Evolutionary conservation across 2,888 invertebrate species (phyloP).

Genomic region (Pharmacophagus antenor): DNA sequence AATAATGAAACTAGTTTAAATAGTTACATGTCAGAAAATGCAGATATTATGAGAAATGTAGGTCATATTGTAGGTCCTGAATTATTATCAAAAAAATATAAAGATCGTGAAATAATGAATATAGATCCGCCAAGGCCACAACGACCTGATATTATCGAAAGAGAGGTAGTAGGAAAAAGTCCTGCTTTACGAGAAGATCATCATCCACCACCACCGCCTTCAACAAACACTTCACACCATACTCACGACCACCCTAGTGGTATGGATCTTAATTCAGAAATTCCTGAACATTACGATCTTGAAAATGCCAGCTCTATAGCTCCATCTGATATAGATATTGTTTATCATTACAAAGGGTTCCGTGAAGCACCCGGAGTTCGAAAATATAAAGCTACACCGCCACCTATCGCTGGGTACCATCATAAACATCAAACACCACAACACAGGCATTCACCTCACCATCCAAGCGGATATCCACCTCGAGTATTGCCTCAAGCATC

Average conservation of each 20-base stretch:
- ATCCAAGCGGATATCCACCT: conserved; percentile 87
- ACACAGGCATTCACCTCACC: conserved; percentile 89
- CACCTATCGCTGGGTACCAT: conserved; percentile 87
- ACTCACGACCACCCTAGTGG: conserved; percentile 86
- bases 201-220: conserved; percentile 89
- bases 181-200: conserved; percentile 89
- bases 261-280: conserved; percentile 88
- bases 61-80: conserved; percentile 92
- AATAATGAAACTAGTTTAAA: conserved; percentile 85
- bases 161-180: conserved; percentile 92
- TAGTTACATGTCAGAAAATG: conserved; percentile 86
- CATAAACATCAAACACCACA: conserved; percentile 88
- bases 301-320: conserved; percentile 99
- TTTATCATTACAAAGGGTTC: conserved; percentile 97
- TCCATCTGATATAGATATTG: conserved; percentile 97
- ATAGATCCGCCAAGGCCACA: conserved; percentile 88
- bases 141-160: conserved; percentile 95
- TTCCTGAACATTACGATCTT: conserved; percentile 96
- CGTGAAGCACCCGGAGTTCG: conserved; percentile 91
- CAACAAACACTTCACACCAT: conserved; percentile 86
- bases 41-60: conserved; percentile 87
- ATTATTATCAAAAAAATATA: conserved; percentile 92
- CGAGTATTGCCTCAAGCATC: conserved; percentile 86
- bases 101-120: conserved; percentile 90
- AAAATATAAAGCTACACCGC: conserved; percentile 93